These are phyloP conservation scores for Phymatocera aterrima DNA, from an alignment of 2,888 invertebrate genomes.

Conservation along the genomic window DNA sequence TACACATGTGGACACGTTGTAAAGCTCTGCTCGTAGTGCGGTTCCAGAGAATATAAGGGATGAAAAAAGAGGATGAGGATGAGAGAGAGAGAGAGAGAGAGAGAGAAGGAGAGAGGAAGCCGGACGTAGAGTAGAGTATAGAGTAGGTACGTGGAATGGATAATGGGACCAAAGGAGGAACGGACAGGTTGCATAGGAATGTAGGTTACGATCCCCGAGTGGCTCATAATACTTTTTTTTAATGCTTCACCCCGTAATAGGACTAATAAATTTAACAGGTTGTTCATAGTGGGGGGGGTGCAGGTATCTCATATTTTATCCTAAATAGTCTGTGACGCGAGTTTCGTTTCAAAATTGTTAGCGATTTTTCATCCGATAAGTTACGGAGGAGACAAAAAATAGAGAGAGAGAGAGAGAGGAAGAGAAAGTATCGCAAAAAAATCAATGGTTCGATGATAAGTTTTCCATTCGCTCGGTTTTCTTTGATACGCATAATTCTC, in stretches of 20 bases:
- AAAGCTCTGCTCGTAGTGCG: not conserved
- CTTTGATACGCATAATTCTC: too few relatives aligned
- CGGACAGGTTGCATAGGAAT: constrained; percentile 33
- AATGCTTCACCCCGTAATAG: constrained; percentile 52
- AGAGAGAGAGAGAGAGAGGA: not conserved
- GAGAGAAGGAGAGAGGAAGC: not conserved
- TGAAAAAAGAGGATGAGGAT: not conserved
- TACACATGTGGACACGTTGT: too few relatives aligned
- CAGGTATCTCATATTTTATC: constrained; percentile 10
- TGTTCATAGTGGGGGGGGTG: not conserved
- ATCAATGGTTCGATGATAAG: too few relatives aligned
- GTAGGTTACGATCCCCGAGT: constrained; percentile 53
- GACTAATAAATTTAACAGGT: constrained; percentile 53
- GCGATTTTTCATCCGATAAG: not conserved
- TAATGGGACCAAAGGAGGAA: constrained; percentile 5
- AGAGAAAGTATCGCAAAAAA: too few relatives aligned
- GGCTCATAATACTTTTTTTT: constrained; percentile 51
- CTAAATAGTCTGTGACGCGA: not conserved
- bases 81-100: not conserved
- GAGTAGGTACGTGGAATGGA: constrained; percentile 24
- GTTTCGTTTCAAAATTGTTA: constrained; percentile 12
- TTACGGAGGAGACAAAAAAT: too few relatives aligned
- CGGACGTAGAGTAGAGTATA: not conserved
- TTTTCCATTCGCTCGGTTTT: too few relatives aligned
- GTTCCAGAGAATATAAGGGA: not conserved